Evolutionary conservation across 1,140 invertebrate genomes (phyloP).

Genomic region (Diploscapter pachys): DNA sequence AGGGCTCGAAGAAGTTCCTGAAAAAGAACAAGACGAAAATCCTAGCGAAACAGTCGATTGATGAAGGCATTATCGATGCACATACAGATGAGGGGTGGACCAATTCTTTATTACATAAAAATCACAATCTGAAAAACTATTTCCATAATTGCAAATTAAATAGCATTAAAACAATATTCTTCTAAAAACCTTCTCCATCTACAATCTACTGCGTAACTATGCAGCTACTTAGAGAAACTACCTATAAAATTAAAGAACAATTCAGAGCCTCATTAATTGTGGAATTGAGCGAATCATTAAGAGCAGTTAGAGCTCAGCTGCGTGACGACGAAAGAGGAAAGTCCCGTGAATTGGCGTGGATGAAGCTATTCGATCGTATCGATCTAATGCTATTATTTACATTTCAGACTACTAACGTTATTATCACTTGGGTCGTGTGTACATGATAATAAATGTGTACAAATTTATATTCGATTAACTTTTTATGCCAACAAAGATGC

Average conservation of each 20-base stretch:
- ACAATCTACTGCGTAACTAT: no score
- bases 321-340: slow-evolving; percentile 25
- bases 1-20: slow-evolving; percentile 25
- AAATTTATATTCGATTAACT: no score
- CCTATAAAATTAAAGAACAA: background rate
- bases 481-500: no score
- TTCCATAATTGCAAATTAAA: background rate
- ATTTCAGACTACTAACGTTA: no score
- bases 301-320: slow-evolving; percentile 16
- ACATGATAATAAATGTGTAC: no score
- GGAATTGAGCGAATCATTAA: slow-evolving; percentile 15
- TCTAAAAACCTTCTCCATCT: no score
- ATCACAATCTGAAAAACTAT: slow-evolving; percentile 1
- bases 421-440: no score
- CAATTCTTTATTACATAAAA: background rate
- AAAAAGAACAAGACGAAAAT: slow-evolving; percentile 11
- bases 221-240: no score
- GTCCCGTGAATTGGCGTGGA: slow-evolving; percentile 21
- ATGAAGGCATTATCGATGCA: slow-evolving; percentile 4
- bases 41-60: slow-evolving; percentile 3
- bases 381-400: background rate
- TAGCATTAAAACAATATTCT: background rate
- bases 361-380: slow-evolving; percentile 27
- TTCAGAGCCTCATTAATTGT: slow-evolving; percentile 16
- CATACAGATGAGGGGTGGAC: background rate